Conservation (phyloP, 2,113 vertebrate genomes). For the Gobio gobio region DNA sequence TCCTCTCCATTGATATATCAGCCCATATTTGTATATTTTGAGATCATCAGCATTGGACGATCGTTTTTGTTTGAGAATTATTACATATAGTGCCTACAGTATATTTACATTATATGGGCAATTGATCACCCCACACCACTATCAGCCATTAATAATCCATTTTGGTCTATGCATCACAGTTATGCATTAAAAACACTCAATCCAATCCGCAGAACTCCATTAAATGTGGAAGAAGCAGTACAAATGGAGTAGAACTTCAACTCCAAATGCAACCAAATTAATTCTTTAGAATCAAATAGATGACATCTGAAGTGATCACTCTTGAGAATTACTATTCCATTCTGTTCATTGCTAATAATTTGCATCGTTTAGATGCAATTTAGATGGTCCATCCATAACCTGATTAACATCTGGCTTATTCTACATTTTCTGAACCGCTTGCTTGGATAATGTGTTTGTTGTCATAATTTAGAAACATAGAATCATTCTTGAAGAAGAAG, state of each 20-base stretch:
- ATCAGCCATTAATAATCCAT: neutral
- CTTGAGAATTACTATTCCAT: neutral
- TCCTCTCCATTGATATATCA: neutral
- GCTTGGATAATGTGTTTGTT: slow-evolving; percentile 66
- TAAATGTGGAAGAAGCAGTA: neutral
- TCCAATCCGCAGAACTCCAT: neutral
- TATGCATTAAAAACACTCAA: neutral
- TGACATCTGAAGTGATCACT: neutral
- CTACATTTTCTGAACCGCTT: slow-evolving; percentile 66
- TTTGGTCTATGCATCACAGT: neutral
- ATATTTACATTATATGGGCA: neutral
- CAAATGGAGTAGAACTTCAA: neutral
- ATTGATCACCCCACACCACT: neutral
- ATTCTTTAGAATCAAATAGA: neutral
- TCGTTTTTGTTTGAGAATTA: neutral
- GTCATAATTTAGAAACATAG: slow-evolving; percentile 66
- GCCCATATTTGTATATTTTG: neutral
- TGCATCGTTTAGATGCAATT: neutral
- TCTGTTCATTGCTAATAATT: neutral
- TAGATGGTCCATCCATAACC: slow-evolving; percentile 57
- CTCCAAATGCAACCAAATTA: neutral
- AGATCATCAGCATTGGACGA: neutral
- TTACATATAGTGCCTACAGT: neutral
- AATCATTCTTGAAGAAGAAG: slow-evolving; percentile 30
- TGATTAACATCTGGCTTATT: slow-evolving; percentile 68